Evolutionary conservation across 2,113 vertebrate genomes (phyloP).

Genomic region (Sminthopsis crassicaudata): DNA sequence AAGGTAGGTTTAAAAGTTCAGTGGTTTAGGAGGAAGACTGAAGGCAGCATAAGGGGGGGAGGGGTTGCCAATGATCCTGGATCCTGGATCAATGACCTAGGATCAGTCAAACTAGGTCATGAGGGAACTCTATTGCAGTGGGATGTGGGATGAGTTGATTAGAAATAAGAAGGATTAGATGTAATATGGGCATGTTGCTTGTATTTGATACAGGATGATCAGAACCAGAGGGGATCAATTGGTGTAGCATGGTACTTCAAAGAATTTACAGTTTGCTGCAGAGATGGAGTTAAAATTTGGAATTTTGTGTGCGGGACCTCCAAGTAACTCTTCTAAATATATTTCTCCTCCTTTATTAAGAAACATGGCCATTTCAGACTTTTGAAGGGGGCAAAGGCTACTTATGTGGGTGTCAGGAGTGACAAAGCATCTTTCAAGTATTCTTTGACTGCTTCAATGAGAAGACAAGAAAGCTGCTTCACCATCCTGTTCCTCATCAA

Average conservation of each 20-base stretch:
- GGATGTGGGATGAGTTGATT: neutral
- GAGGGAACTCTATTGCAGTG: neutral
- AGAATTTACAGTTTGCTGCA: neutral
- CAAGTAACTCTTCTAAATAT: neutral
- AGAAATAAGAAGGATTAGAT: neutral
- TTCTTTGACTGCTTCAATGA: neutral
- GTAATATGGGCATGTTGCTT: neutral
- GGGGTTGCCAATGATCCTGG: too few species aligned
- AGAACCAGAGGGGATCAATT: neutral
- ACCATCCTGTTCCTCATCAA: neutral
- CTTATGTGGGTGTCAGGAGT: neutral
- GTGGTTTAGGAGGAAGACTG: neutral
- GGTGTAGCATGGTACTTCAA: neutral
- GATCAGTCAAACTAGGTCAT: neutral
- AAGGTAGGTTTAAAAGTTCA: neutral
- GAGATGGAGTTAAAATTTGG: neutral
- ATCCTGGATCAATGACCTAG: neutral
- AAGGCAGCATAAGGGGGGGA: neutral
- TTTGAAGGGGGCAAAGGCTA: too few species aligned
- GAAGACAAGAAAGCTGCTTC: neutral
- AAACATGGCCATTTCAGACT: neutral
- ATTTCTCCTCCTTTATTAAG: neutral
- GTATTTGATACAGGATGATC: neutral
- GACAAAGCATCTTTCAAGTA: neutral
- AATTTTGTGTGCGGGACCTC: neutral